Base-by-base conservation (phyloP, 2,888 invertebrate species). In the Syrphus vitripennis region DNA sequence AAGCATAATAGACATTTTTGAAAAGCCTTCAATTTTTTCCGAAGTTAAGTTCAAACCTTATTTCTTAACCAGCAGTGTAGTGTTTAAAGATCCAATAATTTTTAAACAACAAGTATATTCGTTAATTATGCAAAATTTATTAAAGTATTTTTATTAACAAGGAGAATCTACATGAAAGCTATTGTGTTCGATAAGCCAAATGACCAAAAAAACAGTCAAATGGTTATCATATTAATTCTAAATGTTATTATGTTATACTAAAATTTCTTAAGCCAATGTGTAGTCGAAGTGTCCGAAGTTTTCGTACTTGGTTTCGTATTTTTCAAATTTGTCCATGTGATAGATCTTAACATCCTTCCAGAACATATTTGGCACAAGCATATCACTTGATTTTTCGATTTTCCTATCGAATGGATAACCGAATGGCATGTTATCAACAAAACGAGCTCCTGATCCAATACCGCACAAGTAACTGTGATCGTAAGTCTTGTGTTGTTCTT, bases 381-480 rank as follows among this genome's bases (percentile, higher is more conserved):
- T 96, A 83, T 93, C 93, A 63, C 92, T 92, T 1, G 55, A 3
- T 50, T 94, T 93, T 53, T 94, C 93, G 89, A 95, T 94, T 24
- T 93, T 92, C 88, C 95, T 95, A 90, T 97, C 96, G 90, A 97
- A 94, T 84, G 97, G 97, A 93, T 95, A 97, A 71, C 95, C 96
- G 89, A 95, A 93, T 57, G 96, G 94, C 90, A 94, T 94, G 88
- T 93, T 93, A 90, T 96, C 96, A 59, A 95, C 92, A 75, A 91
- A 89, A 67, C 92, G 90, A 92, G 94, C 91, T 91, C 93, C 94
- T 89, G 93, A 93, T 88, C 94, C 94, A 83, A 93, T 92, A 88
- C 93, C 94, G 77, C 94, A 93, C 67, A 93, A 93, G 90, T 93
- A 93, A 14, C 91, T 87, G 50, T 93, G 88, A 87, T 94, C 93